phyloP scores from a whole-genome alignment of 2,113 vertebrate species.

The Prolemur simus region DNA sequence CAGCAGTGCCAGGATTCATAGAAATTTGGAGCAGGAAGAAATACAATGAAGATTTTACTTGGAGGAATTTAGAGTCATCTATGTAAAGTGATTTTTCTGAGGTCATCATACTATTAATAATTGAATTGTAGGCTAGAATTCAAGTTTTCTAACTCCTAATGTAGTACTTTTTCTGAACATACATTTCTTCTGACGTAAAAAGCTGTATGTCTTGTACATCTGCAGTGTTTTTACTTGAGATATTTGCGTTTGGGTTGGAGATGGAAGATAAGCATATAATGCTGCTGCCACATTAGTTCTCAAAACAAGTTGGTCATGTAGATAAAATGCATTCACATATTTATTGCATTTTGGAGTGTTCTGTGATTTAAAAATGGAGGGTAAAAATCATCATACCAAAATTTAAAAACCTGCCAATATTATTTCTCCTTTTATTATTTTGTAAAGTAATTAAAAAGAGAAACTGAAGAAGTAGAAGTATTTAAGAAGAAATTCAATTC shows the following conservation, averaged over 20 bases:
- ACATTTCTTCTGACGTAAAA: neutral
- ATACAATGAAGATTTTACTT: slow-evolving; percentile 23
- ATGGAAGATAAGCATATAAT: neutral
- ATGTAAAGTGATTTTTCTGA: slow-evolving; percentile 30
- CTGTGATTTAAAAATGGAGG: slow-evolving; percentile 22
- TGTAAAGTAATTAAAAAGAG: slow-evolving; percentile 11
- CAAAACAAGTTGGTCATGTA: neutral
- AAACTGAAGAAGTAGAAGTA: neutral
- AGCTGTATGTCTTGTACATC: neutral
- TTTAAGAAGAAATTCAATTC: slow-evolving; percentile 40
- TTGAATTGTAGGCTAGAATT: slow-evolving; percentile 20
- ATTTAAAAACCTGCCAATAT: neutral
- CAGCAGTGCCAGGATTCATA: neutral
- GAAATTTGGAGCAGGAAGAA: slow-evolving; percentile 31
- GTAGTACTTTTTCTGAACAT: neutral
- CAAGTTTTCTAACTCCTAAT: neutral
- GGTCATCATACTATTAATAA: neutral
- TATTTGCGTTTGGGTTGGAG: neutral
- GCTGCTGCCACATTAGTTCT: neutral
- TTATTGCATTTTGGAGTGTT: neutral
- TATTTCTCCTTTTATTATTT: neutral
- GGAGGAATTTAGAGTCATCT: neutral
- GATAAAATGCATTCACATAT: neutral
- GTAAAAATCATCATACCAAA: neutral
- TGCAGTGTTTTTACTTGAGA: neutral